Evolutionary conservation across 2,113 vertebrate genomes (phyloP), one percentile per base, ranked within the genome.

Genomic region (Stomatorhinus ivindoensis): DNA sequence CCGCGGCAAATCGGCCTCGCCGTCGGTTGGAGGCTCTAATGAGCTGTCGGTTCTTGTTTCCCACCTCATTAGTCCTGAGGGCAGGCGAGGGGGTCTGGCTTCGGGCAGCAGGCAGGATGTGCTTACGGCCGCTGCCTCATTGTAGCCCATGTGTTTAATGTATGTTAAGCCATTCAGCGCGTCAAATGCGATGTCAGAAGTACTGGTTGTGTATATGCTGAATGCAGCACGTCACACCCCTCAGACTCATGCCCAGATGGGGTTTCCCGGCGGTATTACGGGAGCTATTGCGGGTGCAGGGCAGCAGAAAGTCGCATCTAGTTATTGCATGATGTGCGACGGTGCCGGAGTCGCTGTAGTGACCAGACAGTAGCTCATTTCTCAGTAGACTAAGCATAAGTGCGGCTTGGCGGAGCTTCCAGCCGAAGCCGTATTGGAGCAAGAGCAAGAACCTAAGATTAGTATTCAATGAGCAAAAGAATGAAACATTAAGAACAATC

Each of bases 31-130:
- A 35, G 87, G 58, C 87, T 61, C 87, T 87, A 65, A 87, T 65
- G 87, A 87, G 53, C 87, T 65, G 87, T 0, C 46, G 55, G 55
- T 61, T 65, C 53, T 31, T 86, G 50, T 65, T 87, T 87, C 35
- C 53, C 87, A 46, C 87, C 53, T 87, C 87, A 65, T 87, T 87
- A 87, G 55, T 87, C 19, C 87, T 65, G 87, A 44, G 55, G 51
- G 55, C 35, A 55, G 51, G 87, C 7, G 21, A 87, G 53, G 10
- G 87, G 87, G 87, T 44, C 0, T 46, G 53, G 39, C 3, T 24
- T 65, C 11, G 5, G 39, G 55, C 55, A 65, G 39, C 9, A 10
- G 21, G 19, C 51, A n/a, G 53, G 61, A 58, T 61, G 35, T 13
- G 39, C 35, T 61, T 44, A 61, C 1, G 39, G 17, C 35, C 55